Evolutionary conservation across 2,113 vertebrate species (phyloP), one percentile per base, ranked within the genome.

Genomic region (Tylochromis polylepis): DNA sequence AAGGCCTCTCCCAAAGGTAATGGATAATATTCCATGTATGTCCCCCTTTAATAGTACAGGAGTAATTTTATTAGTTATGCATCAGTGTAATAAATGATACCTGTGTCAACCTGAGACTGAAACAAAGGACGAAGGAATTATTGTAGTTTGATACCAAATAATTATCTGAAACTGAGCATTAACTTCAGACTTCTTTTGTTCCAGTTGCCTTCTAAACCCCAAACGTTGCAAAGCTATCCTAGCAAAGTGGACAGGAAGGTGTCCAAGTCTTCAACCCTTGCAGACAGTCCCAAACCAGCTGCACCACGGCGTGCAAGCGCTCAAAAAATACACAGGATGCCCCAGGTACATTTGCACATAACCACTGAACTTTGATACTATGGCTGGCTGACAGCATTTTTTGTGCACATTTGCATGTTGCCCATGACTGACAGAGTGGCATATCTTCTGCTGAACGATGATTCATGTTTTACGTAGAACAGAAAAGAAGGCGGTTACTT

Each of bases 131-230:
- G 12, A 34, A 79, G 55, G 27, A 82, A 75, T 38, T 43, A 2
- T 11, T 62, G 18, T 36, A 51, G 22, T 60, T 57, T 55, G 16
- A 85, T 60, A 75, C 8, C 0, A 15, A 77, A 77, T 82, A 27
- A 83, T 83, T 57, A 43, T 75, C 22, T 38, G 12, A 81, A 87
- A 79, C 36, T 4, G 36, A 58, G 72, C 5, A 11, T 15, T 65
- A 81, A 90, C 83, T 58, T 18, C 4, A 5, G 6, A 29, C 14
- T 34, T 62, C 8, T 79, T 91, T 58, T 85, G n/a, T 56, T 92
- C 43, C 81, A 99, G 98, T 95, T 97, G 56, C 96, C 97, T 59
- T 96, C 95, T 5, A 99, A 98, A 89, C 97, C 97, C 81, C 94
- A 95, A 16, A 98, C 96, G 6, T 89, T 98, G 83, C 96, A 97